Conservation (phyloP, 2,888 invertebrate species). For the Nephrotoma flavescens region DNA sequence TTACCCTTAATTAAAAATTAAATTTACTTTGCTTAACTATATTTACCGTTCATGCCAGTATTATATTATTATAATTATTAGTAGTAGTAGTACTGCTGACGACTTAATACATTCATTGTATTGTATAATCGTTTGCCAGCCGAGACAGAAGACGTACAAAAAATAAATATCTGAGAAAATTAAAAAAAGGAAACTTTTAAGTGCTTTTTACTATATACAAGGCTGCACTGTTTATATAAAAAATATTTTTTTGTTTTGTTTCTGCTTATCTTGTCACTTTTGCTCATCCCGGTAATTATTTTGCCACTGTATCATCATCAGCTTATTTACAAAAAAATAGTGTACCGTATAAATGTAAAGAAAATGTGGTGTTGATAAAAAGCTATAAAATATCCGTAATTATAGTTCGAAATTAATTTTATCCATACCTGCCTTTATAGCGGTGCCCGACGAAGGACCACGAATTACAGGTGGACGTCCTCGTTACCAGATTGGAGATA, state of each 20-base stretch:
- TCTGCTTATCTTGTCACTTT: background rate
- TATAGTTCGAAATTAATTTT: background rate
- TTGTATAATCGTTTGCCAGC: background rate
- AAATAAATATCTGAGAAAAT: background rate
- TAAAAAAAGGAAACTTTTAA: background rate
- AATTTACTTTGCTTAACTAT: background rate
- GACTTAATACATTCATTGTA: background rate
- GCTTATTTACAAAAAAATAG: background rate
- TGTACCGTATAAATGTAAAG: background rate
- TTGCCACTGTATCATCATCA: background rate
- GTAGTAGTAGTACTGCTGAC: background rate
- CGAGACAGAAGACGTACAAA: background rate
- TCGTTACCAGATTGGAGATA: slow-evolving; percentile 69
- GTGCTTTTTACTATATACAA: background rate
- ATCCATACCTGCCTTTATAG: slow-evolving; percentile 28
- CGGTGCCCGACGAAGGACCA: slow-evolving; percentile 68
- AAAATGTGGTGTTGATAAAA: background rate
- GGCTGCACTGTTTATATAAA: background rate
- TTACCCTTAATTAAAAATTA: background rate
- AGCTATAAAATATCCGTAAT: background rate
- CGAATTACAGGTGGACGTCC: slow-evolving; percentile 64
- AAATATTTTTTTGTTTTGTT: background rate
- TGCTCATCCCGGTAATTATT: background rate
- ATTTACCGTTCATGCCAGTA: background rate
- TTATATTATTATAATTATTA: background rate